Evolutionary conservation across 2,113 vertebrate genomes (phyloP).

Genomic region (Upupa epops): DNA sequence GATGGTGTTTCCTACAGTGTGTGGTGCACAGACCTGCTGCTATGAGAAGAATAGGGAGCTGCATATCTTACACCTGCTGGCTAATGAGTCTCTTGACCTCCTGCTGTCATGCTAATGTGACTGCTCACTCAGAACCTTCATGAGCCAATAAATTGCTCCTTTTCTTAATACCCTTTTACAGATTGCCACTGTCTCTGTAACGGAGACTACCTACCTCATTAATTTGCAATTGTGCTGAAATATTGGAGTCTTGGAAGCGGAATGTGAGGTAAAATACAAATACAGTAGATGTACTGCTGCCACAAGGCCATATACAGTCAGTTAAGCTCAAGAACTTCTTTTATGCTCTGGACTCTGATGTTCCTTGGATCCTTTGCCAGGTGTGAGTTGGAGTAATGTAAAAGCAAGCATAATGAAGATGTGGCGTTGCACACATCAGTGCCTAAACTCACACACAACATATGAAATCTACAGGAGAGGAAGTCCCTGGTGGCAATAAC

Average conservation of each 20-base stretch:
- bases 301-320: neutral
- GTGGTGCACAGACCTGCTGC: neutral
- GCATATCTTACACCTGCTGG: neutral
- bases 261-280: conserved; percentile 13
- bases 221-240: conserved; percentile 65
- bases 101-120: conserved; percentile 16
- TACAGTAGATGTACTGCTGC: neutral
- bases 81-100: conserved; percentile 59
- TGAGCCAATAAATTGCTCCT: conserved; percentile 46
- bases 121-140: conserved; percentile 39
- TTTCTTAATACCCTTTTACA: conserved; percentile 26
- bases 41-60: neutral
- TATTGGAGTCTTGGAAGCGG: conserved; percentile 23
- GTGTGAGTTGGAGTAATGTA: neutral
- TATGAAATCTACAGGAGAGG: neutral
- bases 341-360: neutral
- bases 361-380: neutral
- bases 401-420: neutral
- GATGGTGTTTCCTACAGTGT: accelerated
- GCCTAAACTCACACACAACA: neutral
- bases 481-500: neutral
- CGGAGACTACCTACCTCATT: conserved; percentile 47
- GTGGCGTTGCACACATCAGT: neutral
- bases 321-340: neutral
- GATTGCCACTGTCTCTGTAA: conserved; percentile 48